Evolutionary conservation across 2,797 vertebrate species (phyloP).

Genomic region (Amazonetta brasiliensis): DNA sequence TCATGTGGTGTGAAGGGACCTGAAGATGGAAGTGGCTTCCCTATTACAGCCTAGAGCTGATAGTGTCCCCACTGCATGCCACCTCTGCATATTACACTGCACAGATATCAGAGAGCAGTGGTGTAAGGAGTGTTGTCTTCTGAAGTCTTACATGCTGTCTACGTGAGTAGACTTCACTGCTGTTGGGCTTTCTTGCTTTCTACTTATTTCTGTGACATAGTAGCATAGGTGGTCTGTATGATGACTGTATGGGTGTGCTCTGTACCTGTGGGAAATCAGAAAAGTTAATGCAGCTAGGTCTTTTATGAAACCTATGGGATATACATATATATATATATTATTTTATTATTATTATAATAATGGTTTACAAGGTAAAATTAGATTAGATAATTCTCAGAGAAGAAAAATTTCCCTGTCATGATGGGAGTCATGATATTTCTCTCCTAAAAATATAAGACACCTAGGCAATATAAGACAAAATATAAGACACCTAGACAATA

Average conservation of each 20-base stretch:
- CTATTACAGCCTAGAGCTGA: not conserved
- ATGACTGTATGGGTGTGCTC: not conserved
- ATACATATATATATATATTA: too few species aligned
- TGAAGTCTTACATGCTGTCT: not conserved
- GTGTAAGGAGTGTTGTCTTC: not conserved
- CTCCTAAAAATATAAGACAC: not conserved
- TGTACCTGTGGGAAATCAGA: not conserved
- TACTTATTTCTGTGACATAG: not conserved
- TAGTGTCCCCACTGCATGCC: accelerated
- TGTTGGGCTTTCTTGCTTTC: not conserved
- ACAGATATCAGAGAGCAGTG: not conserved
- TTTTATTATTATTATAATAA: too few species aligned
- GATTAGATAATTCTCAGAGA: not conserved
- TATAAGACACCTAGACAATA: not conserved
- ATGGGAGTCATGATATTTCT: not conserved
- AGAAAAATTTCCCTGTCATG: not conserved
- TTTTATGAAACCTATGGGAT: not conserved
- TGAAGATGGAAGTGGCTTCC: not conserved
- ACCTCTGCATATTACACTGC: not conserved
- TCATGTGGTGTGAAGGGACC: not conserved
- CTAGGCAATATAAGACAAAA: not conserved
- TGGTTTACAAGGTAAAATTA: not conserved
- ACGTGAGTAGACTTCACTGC: not conserved
- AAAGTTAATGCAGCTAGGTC: not conserved
- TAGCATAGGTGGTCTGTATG: not conserved